Evolutionary conservation across 2,888 invertebrate species (phyloP).

Genomic region (Cinara cedri): DNA sequence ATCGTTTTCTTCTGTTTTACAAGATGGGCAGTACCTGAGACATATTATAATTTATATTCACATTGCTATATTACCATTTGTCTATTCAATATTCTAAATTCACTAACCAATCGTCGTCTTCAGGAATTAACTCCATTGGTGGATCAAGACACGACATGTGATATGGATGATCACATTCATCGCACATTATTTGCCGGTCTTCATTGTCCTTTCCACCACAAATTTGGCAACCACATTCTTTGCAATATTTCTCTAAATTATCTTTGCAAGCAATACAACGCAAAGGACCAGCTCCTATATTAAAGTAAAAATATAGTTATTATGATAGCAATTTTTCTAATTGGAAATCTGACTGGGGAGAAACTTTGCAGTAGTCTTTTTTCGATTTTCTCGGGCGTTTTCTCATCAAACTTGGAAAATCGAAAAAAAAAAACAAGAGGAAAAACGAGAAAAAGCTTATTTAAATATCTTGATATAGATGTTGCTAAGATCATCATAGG

Average conservation of each 20-base stretch:
- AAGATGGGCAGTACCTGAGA: slow-evolving; percentile 76
- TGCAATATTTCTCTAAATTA: slow-evolving; percentile 70
- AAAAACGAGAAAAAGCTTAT: too few species aligned
- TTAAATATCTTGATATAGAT: too few species aligned
- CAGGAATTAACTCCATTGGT: slow-evolving; percentile 72
- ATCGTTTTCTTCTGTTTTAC: slow-evolving; percentile 75
- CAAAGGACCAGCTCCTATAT: slow-evolving; percentile 61
- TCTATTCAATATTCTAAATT: slow-evolving; percentile 10
- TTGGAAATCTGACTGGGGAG: too few species aligned
- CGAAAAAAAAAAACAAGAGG: too few species aligned
- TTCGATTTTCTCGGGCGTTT: too few species aligned
- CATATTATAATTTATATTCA: background rate
- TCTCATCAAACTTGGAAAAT: too few species aligned
- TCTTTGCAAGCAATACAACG: slow-evolving; percentile 75
- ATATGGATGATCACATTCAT: slow-evolving; percentile 79
- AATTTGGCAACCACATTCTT: slow-evolving; percentile 75
- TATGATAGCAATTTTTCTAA: too few species aligned
- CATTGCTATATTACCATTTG: background rate
- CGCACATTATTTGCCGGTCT: slow-evolving; percentile 77
- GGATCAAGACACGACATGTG: slow-evolving; percentile 78
- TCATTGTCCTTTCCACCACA: slow-evolving; percentile 77
- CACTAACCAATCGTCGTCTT: slow-evolving; percentile 70
- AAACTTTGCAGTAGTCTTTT: too few species aligned
- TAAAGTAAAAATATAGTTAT: too few species aligned
- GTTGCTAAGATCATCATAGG: too few species aligned